These are phyloP conservation scores for Lycia hirtaria DNA, from an alignment of 2,888 invertebrate genomes.

Conservation along the genomic window DNA sequence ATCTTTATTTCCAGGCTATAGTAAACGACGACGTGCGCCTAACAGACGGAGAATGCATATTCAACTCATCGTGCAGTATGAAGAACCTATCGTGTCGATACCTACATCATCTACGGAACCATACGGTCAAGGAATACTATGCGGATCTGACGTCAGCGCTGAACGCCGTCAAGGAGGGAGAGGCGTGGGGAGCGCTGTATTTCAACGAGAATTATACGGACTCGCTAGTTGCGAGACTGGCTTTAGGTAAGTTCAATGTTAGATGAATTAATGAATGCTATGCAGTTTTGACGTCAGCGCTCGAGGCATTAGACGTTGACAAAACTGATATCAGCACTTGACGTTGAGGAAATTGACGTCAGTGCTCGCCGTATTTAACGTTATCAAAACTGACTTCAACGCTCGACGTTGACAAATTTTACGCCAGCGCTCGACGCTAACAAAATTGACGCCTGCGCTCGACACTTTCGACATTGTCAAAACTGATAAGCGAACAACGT, in stretches of 20 bases:
- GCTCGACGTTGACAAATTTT: too few species aligned
- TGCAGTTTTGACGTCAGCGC: too few species aligned
- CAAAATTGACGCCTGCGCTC: too few species aligned
- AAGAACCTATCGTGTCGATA: constrained; percentile 92
- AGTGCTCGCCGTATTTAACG: too few species aligned
- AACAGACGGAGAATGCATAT: constrained; percentile 80
- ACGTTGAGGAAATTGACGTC: too few species aligned
- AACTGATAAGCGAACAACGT: too few species aligned
- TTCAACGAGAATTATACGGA: constrained; percentile 96
- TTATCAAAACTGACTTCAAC: too few species aligned
- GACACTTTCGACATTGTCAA: too few species aligned
- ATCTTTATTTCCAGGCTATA: constrained; percentile 64
- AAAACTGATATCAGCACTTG: too few species aligned
- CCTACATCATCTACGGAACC: constrained; percentile 89
- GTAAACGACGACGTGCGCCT: constrained; percentile 78
- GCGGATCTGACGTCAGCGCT: constrained; percentile 88
- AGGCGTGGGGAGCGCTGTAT: constrained; percentile 95
- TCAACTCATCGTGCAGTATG: constrained; percentile 88
- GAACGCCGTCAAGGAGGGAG: constrained; percentile 89
- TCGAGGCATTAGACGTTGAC: too few species aligned
- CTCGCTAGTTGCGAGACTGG: constrained; percentile 92
- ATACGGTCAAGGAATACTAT: constrained; percentile 89
- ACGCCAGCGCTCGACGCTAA: too few species aligned
- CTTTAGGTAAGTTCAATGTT: constrained; percentile 72
- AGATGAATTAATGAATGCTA: too few species aligned